These are phyloP conservation scores for Tiaroga cobitis DNA, from an alignment of 2,797 vertebrate genomes.

Conservation along the genomic window DNA sequence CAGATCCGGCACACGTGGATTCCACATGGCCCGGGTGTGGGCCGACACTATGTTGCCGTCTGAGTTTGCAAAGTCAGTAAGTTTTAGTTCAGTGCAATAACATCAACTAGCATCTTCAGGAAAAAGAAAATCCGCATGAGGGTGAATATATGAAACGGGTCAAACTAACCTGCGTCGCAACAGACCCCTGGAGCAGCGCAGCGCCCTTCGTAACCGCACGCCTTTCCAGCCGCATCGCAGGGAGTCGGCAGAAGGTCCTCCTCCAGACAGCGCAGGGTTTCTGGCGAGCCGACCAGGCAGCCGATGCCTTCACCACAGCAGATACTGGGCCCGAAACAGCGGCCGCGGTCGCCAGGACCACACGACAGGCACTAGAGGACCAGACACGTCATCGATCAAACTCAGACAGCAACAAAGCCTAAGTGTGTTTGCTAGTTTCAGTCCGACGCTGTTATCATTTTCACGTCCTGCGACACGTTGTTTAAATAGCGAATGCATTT, in stretches of 20 bases:
- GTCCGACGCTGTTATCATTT: too few species aligned
- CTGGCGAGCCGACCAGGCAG: slow-evolving; percentile 80
- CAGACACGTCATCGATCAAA: too few species aligned
- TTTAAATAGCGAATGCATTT: too few species aligned
- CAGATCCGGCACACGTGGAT: too few species aligned
- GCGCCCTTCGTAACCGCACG: slow-evolving; percentile 73
- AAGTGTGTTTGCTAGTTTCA: too few species aligned
- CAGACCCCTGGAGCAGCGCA: slow-evolving; percentile 79
- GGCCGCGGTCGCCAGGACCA: slow-evolving; percentile 73
- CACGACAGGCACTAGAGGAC: slow-evolving; percentile 73
- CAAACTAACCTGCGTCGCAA: slow-evolving; percentile 76
- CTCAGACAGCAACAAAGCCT: too few species aligned
- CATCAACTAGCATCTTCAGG: not conserved
- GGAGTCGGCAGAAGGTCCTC: slow-evolving; percentile 80
- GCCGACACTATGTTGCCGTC: too few species aligned
- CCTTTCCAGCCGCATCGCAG: slow-evolving; percentile 72
- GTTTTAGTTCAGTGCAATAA: not conserved
- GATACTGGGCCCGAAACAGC: slow-evolving; percentile 81
- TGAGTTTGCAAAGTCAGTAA: not conserved
- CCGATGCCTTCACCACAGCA: slow-evolving; percentile 81
- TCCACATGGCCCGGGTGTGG: too few species aligned
- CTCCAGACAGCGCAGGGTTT: slow-evolving; percentile 77
- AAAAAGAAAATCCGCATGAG: not conserved
- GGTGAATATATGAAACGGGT: not conserved
- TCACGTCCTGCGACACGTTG: too few species aligned